Evolutionary conservation across 2,888 invertebrate species (phyloP), one percentile per base, ranked within the genome.

Genomic region (Sialis lutaria): DNA sequence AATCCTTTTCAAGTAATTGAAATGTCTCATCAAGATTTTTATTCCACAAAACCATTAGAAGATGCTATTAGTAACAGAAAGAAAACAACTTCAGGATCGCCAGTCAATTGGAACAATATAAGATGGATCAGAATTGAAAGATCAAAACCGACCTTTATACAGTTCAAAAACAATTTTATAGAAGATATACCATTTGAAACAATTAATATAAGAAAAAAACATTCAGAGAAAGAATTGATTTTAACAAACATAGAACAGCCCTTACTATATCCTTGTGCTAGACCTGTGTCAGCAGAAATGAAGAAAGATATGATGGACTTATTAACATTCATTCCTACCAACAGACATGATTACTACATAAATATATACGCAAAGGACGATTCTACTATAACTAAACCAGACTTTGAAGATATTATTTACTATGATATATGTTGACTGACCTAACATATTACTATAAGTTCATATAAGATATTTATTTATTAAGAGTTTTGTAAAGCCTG

Each of bases 271-370:
- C 33, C 31, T 8, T 8, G 2, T 32, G 43, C 70, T 69, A 50
- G 70, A 71, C 30, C 43, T 43, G 43, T 43, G 32, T 46, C 49
- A 46, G 48, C 33, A 33, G 48, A 49, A 49, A 49, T 48, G 41
- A 10, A 42, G 33, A 48, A 40, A 50, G 47, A 50, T 40, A 51
- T 49, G 50, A 51, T 51, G 50, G 49, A 48, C 45, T 47, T 50
- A 42, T 44, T 50, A 44, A 52, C 49, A 51, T 51, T 49, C 48
- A 51, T 51, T 52, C 51, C 48, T 48, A 48, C 49, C 50, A 44
- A 49, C 49, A 52, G 50, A 50, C 45, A 52, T 47, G 46, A 50
- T 42, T 51, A 52, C 22, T 22, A 22, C 22, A 22, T 22, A 22
- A 22, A 22, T 22, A 22, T 22, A 22, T 4, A 22, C 4, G 22